Conservation (phyloP, 2,797 vertebrate genomes). For the Onychomys torridus region DNA sequence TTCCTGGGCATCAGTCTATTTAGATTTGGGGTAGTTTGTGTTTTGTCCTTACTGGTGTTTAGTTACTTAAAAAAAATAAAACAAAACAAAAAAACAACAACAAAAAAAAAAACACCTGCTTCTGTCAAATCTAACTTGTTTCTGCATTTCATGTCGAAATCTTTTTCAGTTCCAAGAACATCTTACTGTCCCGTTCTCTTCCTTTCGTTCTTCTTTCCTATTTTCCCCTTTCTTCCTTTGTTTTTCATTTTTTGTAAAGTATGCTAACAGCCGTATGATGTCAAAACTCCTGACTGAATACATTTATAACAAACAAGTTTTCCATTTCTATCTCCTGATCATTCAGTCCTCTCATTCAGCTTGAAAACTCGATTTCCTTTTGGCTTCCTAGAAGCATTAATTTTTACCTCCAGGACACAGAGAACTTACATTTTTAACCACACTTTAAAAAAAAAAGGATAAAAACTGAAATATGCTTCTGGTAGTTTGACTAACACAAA, state of each 20-base stretch:
- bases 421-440: conserved; percentile 62
- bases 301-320: conserved; percentile 68
- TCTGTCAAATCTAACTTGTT: conserved; percentile 40
- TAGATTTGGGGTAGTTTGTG: not conserved
- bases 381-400: conserved; percentile 60
- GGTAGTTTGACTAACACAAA: conserved; percentile 70
- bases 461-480: conserved; percentile 69
- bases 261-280: conserved; percentile 40
- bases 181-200: not conserved
- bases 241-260: not conserved
- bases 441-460: conserved; percentile 50
- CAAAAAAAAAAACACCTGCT: too few species aligned
- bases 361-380: conserved; percentile 71
- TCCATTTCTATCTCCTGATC: conserved; percentile 65
- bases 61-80: conserved; percentile 23
- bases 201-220: not conserved
- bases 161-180: conserved; percentile 33
- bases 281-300: conserved; percentile 63
- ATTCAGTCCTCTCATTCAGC: conserved; percentile 62
- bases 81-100: too few species aligned
- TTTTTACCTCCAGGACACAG: conserved; percentile 71
- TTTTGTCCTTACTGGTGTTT: not conserved
- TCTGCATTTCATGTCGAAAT: conserved; percentile 25
- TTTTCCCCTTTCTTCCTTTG: not conserved
- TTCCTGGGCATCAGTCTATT: not conserved